Evolutionary conservation across 2,797 vertebrate genomes (phyloP), one percentile per base, ranked within the genome.

Genomic region (Pipistrellus pipistrellus): DNA sequence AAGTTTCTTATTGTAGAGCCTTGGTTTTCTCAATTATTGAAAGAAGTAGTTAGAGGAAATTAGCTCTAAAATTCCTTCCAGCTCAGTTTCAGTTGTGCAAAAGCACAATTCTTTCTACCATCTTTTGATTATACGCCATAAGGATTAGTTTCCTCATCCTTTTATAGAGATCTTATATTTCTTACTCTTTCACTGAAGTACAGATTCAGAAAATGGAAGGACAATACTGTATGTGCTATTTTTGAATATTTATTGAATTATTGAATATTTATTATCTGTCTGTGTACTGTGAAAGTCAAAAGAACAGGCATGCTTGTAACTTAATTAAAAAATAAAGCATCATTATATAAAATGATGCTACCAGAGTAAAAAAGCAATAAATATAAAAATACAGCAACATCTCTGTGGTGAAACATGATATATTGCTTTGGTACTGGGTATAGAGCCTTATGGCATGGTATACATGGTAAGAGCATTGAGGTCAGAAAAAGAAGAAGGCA

Each of bases 21-120:
- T 89, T 44, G 30, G 12, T 90, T 91, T 91, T 81, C 53, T 93
- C 17, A 91, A 20, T 86, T 91, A n/a, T 87, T 87, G n/a, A 86
- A 91, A 91, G 51, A 84, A 13, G 5, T 9, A 86, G 15, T 66
- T 81, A 35, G 1, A 83, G 20, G 17, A 85, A 80, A 87, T 86
- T 73, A 84, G 18, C 21, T 87, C 17, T 90, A 94, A 71, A 27
- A 62, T 77, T n/a, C n/a, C 10, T 88, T 77, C 21, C 71, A 91
- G 68, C 27, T 69, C 68, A 51, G 0, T 44, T 7, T 87, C 30
- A 76, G 3, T 27, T 92, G 46, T 73, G 30, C 35, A 77, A 71
- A 86, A 68, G 11, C 12, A 41, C 8, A 69, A 4, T 35, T 78
- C 8, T 85, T 88, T 86, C 13, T n/a, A 86, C 12, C 10, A 27